Conservation (phyloP, 1,140 invertebrate species). For the Magallana angulata region DNA sequence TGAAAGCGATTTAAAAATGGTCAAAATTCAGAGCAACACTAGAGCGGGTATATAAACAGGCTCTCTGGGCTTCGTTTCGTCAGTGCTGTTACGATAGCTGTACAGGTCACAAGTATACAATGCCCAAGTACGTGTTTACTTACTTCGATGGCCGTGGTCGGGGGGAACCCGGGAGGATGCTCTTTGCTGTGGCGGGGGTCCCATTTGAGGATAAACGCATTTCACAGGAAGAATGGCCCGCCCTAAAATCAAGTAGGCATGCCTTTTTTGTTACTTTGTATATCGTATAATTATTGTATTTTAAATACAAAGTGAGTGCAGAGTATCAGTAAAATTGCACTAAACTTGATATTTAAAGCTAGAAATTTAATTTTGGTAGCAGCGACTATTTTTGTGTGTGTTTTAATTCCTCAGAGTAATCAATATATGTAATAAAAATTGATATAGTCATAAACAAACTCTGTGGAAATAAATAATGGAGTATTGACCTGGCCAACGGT, state of each 20-base stretch:
- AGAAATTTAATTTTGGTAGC: too few relatives aligned
- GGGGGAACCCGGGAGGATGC: conserved; percentile 69
- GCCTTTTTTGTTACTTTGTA: too few relatives aligned
- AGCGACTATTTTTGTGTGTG: too few relatives aligned
- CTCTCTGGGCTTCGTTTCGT: neutral
- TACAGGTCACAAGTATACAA: conserved; percentile 22
- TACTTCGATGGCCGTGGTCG: conserved; percentile 74
- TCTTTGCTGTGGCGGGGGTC: conserved; percentile 70
- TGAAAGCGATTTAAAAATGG: neutral
- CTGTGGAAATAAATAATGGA: too few relatives aligned
- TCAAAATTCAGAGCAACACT: neutral
- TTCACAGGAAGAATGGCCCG: conserved; percentile 67
- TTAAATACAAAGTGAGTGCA: too few relatives aligned
- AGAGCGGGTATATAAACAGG: neutral
- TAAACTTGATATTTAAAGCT: too few relatives aligned
- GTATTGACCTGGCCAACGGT: too few relatives aligned
- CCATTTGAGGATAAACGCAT: conserved; percentile 73
- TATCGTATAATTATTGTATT: too few relatives aligned
- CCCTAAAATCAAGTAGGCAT: conserved; percentile 67
- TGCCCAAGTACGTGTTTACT: conserved; percentile 67
- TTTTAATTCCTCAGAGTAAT: too few relatives aligned
- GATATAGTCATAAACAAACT: too few relatives aligned
- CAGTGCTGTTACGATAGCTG: neutral
- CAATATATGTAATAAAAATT: too few relatives aligned
- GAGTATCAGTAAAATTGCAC: too few relatives aligned